Percentiles rank a stretch among this genome's conserved stretches.
phyloP scores from a whole-genome alignment of 2,888 invertebrate genomes.

The Synergus itoensis region DNA sequence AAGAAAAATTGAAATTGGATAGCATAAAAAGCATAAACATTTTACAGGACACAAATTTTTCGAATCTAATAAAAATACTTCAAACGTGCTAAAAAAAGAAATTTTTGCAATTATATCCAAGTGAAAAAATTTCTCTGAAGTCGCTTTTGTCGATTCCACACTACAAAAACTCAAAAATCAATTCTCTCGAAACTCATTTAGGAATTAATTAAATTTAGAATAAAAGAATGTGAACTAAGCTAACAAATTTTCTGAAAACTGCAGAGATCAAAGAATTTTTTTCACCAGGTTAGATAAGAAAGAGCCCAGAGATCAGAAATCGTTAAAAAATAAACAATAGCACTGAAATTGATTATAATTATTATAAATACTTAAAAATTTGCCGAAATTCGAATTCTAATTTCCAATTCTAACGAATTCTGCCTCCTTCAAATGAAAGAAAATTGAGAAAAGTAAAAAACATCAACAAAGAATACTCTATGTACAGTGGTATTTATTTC shows the following conservation, averaged over 20 bases:
- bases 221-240: background rate
- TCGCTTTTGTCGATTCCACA: background rate
- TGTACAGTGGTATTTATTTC: slow-evolving; percentile 76
- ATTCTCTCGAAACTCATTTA: background rate
- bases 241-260: background rate
- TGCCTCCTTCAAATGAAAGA: background rate
- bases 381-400: background rate
- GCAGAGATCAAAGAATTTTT: slow-evolving; percentile 7
- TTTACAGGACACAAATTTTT: background rate
- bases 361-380: background rate
- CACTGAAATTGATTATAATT: background rate
- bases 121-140: slow-evolving; percentile 38
- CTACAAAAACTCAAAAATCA: background rate
- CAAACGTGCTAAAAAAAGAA: slow-evolving; percentile 16
- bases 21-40: background rate
- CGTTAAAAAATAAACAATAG: background rate
- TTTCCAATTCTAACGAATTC: background rate
- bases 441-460: slow-evolving; percentile 65
- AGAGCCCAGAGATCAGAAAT: slow-evolving; percentile 2
- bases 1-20: background rate
- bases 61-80: background rate
- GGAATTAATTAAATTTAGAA: background rate
- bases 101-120: background rate
- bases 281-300: slow-evolving; percentile 21
- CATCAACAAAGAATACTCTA: slow-evolving; percentile 74